Percentiles rank a stretch among this genome's conserved stretches.
These are phyloP conservation scores for Sebastes wilsoni DNA, from an alignment of 2,797 vertebrate genomes.

Conservation along the genomic window DNA sequence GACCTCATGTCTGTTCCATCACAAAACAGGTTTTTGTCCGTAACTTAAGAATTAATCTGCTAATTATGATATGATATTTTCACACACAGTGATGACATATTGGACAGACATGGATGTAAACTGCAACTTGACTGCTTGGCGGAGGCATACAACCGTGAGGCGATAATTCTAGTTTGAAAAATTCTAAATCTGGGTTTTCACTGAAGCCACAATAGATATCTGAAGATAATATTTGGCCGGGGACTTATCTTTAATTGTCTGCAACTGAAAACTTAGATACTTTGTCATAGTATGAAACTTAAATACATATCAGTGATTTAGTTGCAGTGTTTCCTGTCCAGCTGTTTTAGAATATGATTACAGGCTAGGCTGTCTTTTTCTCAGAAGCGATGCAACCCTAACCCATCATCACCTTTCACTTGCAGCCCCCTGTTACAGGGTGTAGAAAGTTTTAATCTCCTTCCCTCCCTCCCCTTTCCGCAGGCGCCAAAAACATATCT, in stretches of 20 bases:
- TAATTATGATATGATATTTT: too few relatives aligned
- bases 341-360: neutral
- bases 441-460: constrained; percentile 14
- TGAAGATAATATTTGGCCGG: neutral
- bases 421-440: neutral
- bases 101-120: too few relatives aligned
- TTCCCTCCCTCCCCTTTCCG: neutral
- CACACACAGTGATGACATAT: too few relatives aligned
- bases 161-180: too few relatives aligned
- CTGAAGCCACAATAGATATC: neutral
- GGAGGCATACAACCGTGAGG: too few relatives aligned
- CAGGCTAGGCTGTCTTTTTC: neutral
- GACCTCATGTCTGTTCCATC: too few relatives aligned
- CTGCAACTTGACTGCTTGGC: too few relatives aligned
- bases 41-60: too few relatives aligned
- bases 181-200: neutral
- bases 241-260: neutral
- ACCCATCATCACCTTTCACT: constrained; percentile 25
- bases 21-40: too few relatives aligned
- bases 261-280: neutral
- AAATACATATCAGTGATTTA: neutral
- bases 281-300: neutral
- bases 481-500: constrained; percentile 19
- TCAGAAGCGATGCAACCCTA: neutral
- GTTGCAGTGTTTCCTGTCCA: neutral